Conservation (phyloP, 2,113 vertebrate species). For the Zapornia atra region DNA sequence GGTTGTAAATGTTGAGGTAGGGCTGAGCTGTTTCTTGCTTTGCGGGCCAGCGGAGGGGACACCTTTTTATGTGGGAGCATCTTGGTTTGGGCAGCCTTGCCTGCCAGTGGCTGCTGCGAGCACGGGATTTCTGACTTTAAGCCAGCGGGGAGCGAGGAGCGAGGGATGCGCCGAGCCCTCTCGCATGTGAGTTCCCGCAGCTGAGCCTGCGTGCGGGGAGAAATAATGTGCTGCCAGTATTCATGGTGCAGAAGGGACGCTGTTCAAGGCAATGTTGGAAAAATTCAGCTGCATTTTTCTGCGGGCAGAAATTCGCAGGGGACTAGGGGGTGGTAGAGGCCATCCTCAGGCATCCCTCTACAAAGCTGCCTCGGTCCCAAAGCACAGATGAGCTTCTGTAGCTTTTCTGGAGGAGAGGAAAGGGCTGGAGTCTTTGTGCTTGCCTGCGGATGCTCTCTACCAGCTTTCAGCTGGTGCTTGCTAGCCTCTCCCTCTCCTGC, state of each 20-base stretch:
- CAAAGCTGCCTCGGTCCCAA: neutral
- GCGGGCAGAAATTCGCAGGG: neutral
- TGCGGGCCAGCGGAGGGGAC: neutral
- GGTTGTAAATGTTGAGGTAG: neutral
- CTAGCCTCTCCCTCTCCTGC: neutral
- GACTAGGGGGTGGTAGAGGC: neutral
- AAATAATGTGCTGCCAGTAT: neutral
- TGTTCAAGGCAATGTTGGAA: neutral
- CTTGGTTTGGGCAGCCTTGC: neutral
- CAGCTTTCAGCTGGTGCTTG: neutral
- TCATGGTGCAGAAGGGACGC: neutral
- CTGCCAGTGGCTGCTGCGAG: neutral
- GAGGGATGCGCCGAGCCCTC: neutral
- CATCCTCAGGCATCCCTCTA: neutral
- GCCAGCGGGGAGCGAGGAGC: neutral
- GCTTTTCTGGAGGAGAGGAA: neutral
- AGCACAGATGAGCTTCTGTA: neutral
- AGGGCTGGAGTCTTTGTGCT: neutral
- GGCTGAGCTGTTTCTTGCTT: neutral
- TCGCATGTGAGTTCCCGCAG: neutral
- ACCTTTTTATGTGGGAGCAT: fast-evolving
- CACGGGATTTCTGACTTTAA: neutral
- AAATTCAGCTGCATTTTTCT: neutral
- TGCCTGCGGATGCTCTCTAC: neutral
- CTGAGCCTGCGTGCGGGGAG: neutral